A percentile compares a stretch with the other conserved stretches of the same genome.
These are phyloP conservation scores for Enteromius radiatus DNA, from an alignment of 2,797 vertebrate species.

Conservation along the genomic window DNA sequence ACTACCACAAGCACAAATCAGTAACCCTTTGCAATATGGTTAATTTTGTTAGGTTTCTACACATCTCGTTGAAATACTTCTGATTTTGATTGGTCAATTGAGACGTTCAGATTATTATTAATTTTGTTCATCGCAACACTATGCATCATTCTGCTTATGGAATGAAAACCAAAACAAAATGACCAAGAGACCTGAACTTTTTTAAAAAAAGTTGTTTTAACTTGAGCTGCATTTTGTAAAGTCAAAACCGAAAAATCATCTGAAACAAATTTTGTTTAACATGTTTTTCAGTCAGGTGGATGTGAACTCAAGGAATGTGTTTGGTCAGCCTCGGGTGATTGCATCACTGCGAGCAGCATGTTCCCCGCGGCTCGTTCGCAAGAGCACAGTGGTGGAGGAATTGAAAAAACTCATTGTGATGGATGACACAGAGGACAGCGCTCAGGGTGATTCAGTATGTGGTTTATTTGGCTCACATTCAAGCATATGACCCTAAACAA, in stretches of 20 bases:
- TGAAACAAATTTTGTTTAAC: background rate
- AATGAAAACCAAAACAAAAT: background rate
- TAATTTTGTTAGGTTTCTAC: background rate
- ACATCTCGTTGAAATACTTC: background rate
- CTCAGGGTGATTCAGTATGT: constrained; percentile 46
- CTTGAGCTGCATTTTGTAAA: background rate
- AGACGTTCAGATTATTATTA: background rate
- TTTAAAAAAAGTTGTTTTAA: background rate
- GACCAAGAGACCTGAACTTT: background rate
- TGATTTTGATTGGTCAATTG: background rate
- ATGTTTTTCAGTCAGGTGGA: constrained; percentile 55
- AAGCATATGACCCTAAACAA: background rate
- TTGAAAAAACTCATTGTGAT: constrained; percentile 81
- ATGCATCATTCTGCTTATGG: background rate
- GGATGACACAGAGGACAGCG: constrained; percentile 64
- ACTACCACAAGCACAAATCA: background rate
- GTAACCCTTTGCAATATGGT: background rate
- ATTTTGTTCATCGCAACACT: background rate
- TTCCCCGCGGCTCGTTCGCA: constrained; percentile 74
- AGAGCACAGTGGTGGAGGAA: constrained; percentile 79
- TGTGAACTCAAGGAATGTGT: constrained; percentile 75
- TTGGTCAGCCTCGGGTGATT: constrained; percentile 77
- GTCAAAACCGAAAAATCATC: background rate
- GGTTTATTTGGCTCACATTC: background rate
- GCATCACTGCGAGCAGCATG: constrained; percentile 77